Percentiles rank a stretch among this genome's conserved stretches.
phyloP scores from a whole-genome alignment of 2,888 invertebrate genomes.

The Tachystola acroxantha region DNA sequence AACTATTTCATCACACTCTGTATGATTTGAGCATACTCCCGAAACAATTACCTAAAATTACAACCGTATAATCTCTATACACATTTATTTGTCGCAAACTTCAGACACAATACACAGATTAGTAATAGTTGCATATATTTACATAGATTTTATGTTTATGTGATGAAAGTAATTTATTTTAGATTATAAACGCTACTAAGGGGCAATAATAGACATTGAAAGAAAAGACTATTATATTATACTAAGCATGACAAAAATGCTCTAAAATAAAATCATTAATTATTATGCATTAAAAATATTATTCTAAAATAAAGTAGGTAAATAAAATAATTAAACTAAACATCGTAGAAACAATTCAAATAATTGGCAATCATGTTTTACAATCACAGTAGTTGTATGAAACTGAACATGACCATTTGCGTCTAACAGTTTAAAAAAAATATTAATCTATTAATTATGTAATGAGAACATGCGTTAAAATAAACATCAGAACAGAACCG shows the following conservation, averaged over 20 bases:
- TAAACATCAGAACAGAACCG: constrained; percentile 19
- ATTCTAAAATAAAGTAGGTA: too few species aligned
- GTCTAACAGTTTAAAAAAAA: constrained; percentile 21
- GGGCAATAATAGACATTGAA: too few species aligned
- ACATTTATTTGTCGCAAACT: constrained; percentile 17
- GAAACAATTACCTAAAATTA: constrained; percentile 28
- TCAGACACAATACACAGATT: background rate
- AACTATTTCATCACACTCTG: too few species aligned
- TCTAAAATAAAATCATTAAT: constrained; percentile 13
- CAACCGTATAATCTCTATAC: constrained; percentile 39
- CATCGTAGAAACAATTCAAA: constrained; percentile 29
- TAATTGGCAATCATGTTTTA: constrained; percentile 41
- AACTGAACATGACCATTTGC: constrained; percentile 13
- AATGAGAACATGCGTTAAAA: constrained; percentile 25
- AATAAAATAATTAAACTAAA: constrained; percentile 33
- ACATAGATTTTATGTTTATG: background rate
- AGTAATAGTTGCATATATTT: background rate
- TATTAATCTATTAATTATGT: constrained; percentile 34
- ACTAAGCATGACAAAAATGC: constrained; percentile 19
- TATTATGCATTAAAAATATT: constrained; percentile 11
- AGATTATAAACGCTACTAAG: too few species aligned
- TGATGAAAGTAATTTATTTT: background rate
- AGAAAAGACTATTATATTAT: too few species aligned
- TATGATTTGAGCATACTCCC: constrained; percentile 51
- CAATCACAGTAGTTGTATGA: constrained; percentile 52